phyloP scores from a whole-genome alignment of 2,797 vertebrate species.

The Catostomus latipinnis region DNA sequence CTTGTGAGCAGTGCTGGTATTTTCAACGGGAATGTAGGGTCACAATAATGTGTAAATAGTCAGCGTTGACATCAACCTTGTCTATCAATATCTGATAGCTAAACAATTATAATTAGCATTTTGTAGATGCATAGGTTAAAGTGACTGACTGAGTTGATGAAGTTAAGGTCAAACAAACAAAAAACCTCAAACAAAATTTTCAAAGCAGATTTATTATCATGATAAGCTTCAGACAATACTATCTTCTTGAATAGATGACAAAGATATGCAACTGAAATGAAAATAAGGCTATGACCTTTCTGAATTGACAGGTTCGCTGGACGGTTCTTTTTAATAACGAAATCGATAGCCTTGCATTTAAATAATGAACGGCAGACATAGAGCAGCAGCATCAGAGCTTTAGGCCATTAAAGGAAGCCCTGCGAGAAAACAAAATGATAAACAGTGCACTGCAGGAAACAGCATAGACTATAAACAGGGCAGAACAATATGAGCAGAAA shows the following conservation, averaged over 20 bases:
- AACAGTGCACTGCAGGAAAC: constrained; percentile 24
- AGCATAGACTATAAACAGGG: no score
- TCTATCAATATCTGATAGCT: no score
- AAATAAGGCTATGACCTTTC: constrained; percentile 8
- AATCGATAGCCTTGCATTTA: constrained; percentile 39
- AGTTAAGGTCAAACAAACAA: no score
- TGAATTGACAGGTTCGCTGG: not conserved
- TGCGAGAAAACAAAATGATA: constrained; percentile 27
- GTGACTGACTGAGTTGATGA: no score
- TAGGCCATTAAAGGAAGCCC: constrained; percentile 7
- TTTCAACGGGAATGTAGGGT: no score
- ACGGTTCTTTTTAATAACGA: constrained; percentile 28
- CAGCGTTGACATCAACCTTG: no score
- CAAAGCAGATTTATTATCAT: not conserved
- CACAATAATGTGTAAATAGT: no score
- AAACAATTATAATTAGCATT: no score
- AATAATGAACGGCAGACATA: constrained; percentile 29
- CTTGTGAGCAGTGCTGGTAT: no score
- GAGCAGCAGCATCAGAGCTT: constrained; percentile 27
- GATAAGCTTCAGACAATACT: not conserved
- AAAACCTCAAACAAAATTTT: constrained; percentile 20
- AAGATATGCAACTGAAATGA: constrained; percentile 29
- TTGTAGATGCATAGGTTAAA: no score
- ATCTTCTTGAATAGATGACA: constrained; percentile 21
- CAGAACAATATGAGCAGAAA: not conserved